Percentiles rank a stretch among this genome's conserved stretches.
These are phyloP conservation scores for Octodonta nipae DNA, from an alignment of 2,888 invertebrate species.

Conservation along the genomic window DNA sequence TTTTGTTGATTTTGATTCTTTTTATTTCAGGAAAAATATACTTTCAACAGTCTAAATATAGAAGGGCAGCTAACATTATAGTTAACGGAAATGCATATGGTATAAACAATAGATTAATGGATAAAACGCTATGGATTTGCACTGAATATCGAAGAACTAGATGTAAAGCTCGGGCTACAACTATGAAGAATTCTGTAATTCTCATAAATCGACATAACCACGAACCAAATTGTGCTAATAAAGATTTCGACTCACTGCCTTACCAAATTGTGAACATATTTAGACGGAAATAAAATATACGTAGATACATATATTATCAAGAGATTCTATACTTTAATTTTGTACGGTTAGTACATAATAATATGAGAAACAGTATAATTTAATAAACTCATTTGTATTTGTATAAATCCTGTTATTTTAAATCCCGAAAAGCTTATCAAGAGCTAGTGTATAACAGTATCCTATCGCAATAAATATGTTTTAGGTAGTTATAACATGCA, in stretches of 20 bases:
- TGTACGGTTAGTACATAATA: too few species aligned
- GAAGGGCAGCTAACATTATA: constrained; percentile 18
- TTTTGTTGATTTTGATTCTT: constrained; percentile 1
- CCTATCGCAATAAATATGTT: too few species aligned
- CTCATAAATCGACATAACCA: constrained; percentile 16
- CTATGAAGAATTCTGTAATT: constrained; percentile 13
- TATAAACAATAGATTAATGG: constrained; percentile 14
- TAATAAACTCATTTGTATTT: too few species aligned
- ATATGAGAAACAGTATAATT: too few species aligned
- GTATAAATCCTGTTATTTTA: too few species aligned
- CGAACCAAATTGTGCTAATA: constrained; percentile 11
- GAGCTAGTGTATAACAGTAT: too few species aligned
- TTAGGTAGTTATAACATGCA: too few species aligned
- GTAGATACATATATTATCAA: too few species aligned
- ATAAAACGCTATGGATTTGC: constrained; percentile 21
- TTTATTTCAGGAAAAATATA: constrained; percentile 15
- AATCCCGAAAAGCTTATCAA: too few species aligned
- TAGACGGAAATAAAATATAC: too few species aligned
- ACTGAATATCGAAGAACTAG: constrained; percentile 16
- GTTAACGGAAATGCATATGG: constrained; percentile 16
- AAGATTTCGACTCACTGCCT: constrained; percentile 11
- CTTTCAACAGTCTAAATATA: constrained; percentile 14
- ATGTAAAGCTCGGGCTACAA: constrained; percentile 18
- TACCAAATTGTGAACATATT: constrained; percentile 11
- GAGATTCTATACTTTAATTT: too few species aligned